Conservation (phyloP, 1,140 invertebrate genomes). For the Drosophila arizonae region DNA sequence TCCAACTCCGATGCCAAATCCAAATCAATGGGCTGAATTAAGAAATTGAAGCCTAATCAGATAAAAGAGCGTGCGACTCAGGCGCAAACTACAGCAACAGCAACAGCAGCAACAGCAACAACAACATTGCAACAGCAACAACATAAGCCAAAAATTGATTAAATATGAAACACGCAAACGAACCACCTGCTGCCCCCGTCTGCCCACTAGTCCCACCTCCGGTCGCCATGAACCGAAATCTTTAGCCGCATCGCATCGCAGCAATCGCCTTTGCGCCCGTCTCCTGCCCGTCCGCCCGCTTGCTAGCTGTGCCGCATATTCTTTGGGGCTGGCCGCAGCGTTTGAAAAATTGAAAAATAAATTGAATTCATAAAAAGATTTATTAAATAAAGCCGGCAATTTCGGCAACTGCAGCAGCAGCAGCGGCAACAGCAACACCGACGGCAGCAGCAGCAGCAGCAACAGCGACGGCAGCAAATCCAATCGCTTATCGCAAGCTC, state of each 20-base stretch:
- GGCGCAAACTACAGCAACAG: slow-evolving; percentile 25
- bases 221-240: slow-evolving; percentile 14
- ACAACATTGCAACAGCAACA: slow-evolving; percentile 27
- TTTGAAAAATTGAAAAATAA: slow-evolving; percentile 77
- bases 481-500: slow-evolving; percentile 59
- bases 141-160: slow-evolving; percentile 65
- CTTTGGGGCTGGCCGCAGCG: slow-evolving; percentile 28
- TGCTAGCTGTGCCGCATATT: slow-evolving; percentile 1
- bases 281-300: background rate
- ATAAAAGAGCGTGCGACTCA: slow-evolving; percentile 74
- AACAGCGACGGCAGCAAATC: slow-evolving; percentile 32
- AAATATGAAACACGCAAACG: slow-evolving; percentile 77
- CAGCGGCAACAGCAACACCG: slow-evolving; percentile 13
- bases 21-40: slow-evolving; percentile 68
- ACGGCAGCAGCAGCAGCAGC: slow-evolving; percentile 41
- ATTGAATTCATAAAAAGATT: slow-evolving; percentile 79
- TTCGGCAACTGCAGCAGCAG: slow-evolving; percentile 57
- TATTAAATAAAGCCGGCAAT: slow-evolving; percentile 71
- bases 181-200: slow-evolving; percentile 7
- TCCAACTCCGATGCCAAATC: slow-evolving; percentile 12
- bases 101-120: slow-evolving; percentile 29
- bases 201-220: background rate
- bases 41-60: slow-evolving; percentile 79
- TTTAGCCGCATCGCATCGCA: slow-evolving; percentile 43
- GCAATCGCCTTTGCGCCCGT: slow-evolving; percentile 15